Evolutionary conservation across 2,113 vertebrate species (phyloP), one percentile per base, ranked within the genome.

Genomic region (Mirza zaza): DNA sequence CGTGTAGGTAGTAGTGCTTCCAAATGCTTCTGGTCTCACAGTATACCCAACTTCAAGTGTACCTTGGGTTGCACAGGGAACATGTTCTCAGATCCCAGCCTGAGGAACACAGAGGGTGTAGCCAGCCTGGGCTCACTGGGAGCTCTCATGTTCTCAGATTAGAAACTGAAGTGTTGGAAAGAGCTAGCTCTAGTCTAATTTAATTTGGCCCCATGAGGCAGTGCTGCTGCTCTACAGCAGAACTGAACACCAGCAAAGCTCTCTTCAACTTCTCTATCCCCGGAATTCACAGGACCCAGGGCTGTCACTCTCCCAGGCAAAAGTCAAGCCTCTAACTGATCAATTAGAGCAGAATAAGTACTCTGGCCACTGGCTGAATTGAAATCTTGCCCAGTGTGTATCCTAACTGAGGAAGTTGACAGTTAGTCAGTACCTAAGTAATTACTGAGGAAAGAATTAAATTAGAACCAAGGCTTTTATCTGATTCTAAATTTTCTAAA

Each of bases 141-240:
- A 94, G 75, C 65, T 48, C 63, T 92, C 57, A 48, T 95, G 90
- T 94, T 90, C 71, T 96, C 88, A 63, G 75, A 80, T 65, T 73
- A 88, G 83, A 95, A 67, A 90, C 90, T 36, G 11, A 57, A 87
- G 63, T 73, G 25, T 71, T 81, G 13, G 81, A 86, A 92, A 96
- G 39, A 82, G 65, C 36, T 8, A 39, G 59, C 14, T 57, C 71
- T 85, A 25, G 17, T 82, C 81, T 92, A 42, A 92, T 81, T 87
- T 48, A 85, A 70, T 77, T 17, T 96, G 87, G 50, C 90, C 68
- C 90, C n/a, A 29, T 4, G 12, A 79, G 71, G 82, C 52, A 90
- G 21, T 1, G 27, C 34, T 34, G 15, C 42, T 23, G 34, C 67
- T 89, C 57, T 90, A 94, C 84, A 48, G 70, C 65, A 86, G 59